phyloP scores from a whole-genome alignment of 2,888 invertebrate species.

The Leptura quadrifasciata region DNA sequence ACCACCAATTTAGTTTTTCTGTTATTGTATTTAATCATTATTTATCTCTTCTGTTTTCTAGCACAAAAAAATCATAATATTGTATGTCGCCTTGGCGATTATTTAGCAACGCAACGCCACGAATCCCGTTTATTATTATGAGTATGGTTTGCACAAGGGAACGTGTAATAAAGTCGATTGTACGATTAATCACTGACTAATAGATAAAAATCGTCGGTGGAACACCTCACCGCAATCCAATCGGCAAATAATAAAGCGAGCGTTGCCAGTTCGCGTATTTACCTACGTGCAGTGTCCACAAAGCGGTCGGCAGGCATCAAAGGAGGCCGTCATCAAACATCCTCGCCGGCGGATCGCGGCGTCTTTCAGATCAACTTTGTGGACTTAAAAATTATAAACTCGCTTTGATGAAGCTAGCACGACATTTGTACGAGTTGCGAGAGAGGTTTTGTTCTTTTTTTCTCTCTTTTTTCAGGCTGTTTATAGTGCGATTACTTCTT shows the following conservation, averaged over 20 bases:
- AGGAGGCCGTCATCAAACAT: constrained; percentile 58
- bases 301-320: constrained; percentile 52
- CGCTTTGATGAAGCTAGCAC: constrained; percentile 62
- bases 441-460: constrained; percentile 48
- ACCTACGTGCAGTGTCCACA: constrained; percentile 36
- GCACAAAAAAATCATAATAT: background rate
- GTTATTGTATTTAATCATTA: no score
- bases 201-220: constrained; percentile 20
- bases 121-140: background rate
- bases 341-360: constrained; percentile 50
- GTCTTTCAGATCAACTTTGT: constrained; percentile 53
- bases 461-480: constrained; percentile 44
- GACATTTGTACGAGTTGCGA: constrained; percentile 57
- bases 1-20: no score
- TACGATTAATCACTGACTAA: constrained; percentile 20
- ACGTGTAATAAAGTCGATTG: constrained; percentile 15
- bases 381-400: constrained; percentile 65
- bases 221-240: constrained; percentile 14
- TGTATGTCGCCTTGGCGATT: background rate
- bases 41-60: no score
- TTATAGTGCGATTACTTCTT: constrained; percentile 32
- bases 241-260: constrained; percentile 12
- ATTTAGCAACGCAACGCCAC: background rate
- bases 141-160: constrained; percentile 4
- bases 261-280: constrained; percentile 27